Base-by-base conservation (phyloP, 2,797 vertebrate genomes). In the Gymnodraco acuticeps region DNA sequence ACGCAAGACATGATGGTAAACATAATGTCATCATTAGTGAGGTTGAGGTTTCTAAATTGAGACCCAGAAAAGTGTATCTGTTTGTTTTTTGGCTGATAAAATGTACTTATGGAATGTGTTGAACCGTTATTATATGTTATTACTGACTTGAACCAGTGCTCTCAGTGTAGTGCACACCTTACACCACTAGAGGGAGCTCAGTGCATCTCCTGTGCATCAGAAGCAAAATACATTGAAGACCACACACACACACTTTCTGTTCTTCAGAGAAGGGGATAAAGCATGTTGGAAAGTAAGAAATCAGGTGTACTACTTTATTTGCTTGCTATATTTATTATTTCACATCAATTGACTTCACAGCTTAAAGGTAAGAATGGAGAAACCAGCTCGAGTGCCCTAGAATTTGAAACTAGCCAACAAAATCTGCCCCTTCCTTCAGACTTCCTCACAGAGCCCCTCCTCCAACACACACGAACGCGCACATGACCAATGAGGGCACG, bases 291-390 rank as follows among this genome's bases (percentile, higher is more conserved):
- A 53, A 27, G 16, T 54, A 11, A 65, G 51, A 56, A 31, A 20
- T 60, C 20, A 47, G 38, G 46, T 62, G 56, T 47, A 19, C 31
- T 27, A 10, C 48, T 67, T 41, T 17, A 38, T 64, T 43, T 50
- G 23, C 33, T 17, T 55, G 42, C 64, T 50, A 27, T 84, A 74
- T 77, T 74, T 67, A 80, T 79, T 72, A 15, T 69, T 58, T 53
- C 31, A 41, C 19, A 3, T 55, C 16, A 52, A 14, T 46, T 50
- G 14, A 45, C 19, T 33, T 73, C 27, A 51, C 38, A 45, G 53
- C 58, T 60, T 11, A 64, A 55, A 23, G 50, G 43, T 55, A 4
- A 50, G 2, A 23, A 14, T 27, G 27, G 27, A 27, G 27, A 27
- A 27, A 27, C 27, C 27, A 27, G 27, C 27, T 27, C 27, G 3